Evolutionary conservation across 2,113 vertebrate species (phyloP).

Genomic region (Siniperca knerii): DNA sequence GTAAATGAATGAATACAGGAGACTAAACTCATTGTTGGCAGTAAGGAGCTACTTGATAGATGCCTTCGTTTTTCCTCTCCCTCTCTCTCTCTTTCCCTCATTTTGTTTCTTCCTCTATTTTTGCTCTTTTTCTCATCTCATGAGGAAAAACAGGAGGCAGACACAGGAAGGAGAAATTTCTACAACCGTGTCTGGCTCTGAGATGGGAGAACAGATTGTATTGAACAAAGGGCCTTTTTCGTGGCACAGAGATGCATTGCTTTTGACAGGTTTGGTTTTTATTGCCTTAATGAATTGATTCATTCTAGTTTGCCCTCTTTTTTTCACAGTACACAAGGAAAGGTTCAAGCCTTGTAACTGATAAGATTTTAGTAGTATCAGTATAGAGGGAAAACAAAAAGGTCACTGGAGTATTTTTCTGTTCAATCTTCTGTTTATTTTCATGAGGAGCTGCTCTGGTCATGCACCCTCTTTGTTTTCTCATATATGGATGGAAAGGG

Average conservation of each 20-base stretch:
- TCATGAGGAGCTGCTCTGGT: neutral
- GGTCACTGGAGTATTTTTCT: neutral
- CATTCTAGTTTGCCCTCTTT: neutral
- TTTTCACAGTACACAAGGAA: neutral
- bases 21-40: slow-evolving; percentile 77
- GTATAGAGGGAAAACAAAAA: neutral
- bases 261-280: slow-evolving; percentile 33
- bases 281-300: slow-evolving; percentile 35
- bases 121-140: slow-evolving; percentile 31
- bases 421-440: neutral
- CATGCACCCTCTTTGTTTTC: neutral
- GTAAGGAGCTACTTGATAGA: slow-evolving; percentile 68
- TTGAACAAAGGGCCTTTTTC: slow-evolving; percentile 59
- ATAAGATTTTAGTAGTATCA: neutral
- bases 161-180: slow-evolving; percentile 60
- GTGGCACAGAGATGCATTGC: neutral
- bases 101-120: slow-evolving; percentile 27
- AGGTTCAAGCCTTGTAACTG: neutral
- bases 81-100: slow-evolving; percentile 7
- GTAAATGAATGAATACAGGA: slow-evolving; percentile 66
- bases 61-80: slow-evolving; percentile 33
- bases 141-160: slow-evolving; percentile 58
- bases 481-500: neutral
- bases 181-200: slow-evolving; percentile 46
- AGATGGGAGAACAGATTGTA: slow-evolving; percentile 29